Conservation (phyloP, 1,140 invertebrate genomes). For the Calephelis virginiensis region DNA sequence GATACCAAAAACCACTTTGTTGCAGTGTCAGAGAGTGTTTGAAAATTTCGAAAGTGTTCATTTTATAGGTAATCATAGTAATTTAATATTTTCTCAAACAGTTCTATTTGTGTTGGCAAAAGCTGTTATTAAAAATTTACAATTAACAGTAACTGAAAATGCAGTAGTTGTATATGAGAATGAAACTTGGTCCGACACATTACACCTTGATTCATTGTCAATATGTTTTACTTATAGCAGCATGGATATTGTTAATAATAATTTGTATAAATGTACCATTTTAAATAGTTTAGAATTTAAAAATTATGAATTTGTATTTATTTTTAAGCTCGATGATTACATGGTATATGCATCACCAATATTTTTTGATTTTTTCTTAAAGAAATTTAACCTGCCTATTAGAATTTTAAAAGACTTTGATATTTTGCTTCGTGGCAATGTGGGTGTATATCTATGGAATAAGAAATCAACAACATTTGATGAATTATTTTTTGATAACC, state of each 20-base stretch:
- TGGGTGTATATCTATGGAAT: constrained; percentile 44
- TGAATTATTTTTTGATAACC: constrained; percentile 39
- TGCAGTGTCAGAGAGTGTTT: constrained; percentile 42
- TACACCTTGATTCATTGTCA: constrained; percentile 33
- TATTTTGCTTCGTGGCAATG: constrained; percentile 33
- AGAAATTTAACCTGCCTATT: constrained; percentile 31
- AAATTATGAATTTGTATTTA: constrained; percentile 41
- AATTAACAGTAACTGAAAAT: constrained; percentile 35
- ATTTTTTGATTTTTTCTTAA: constrained; percentile 40
- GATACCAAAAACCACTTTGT: constrained; percentile 23
- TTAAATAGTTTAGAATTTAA: constrained; percentile 28
- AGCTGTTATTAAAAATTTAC: constrained; percentile 35
- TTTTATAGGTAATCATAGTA: constrained; percentile 41
- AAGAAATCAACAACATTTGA: constrained; percentile 46
- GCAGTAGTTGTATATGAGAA: constrained; percentile 22
- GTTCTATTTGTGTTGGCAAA: constrained; percentile 36
- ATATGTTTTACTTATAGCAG: constrained; percentile 36
- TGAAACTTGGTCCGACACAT: constrained; percentile 20
- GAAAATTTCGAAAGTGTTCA: constrained; percentile 49
- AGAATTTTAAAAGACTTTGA: constrained; percentile 22
- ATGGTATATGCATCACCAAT: constrained; percentile 34
- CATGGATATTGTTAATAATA: constrained; percentile 9
- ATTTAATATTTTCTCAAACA: constrained; percentile 41
- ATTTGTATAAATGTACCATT: constrained; percentile 19
- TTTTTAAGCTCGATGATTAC: constrained; percentile 18